Evolutionary conservation across 2,888 invertebrate species (phyloP), one percentile per base, ranked within the genome.

Genomic region (Andrena minutula): DNA sequence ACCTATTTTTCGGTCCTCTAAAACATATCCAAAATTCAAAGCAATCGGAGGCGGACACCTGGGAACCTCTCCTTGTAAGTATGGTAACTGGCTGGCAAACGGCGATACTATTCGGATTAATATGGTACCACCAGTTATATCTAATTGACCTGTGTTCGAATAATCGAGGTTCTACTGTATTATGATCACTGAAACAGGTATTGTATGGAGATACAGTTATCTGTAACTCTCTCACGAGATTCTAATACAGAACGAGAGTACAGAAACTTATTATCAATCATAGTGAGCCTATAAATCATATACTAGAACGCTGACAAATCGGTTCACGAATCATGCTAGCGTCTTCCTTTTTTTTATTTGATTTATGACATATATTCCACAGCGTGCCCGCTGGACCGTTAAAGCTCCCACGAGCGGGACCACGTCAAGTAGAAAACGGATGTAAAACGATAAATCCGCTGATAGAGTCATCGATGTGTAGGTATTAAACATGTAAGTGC

Each of bases 201-300:
- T 16, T 16, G 41, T 16, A 41, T 1, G 41, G 41, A 41, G 16
- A 41, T 41, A 16, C 41, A 41, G 41, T 16, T 41, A 41, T 41
- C 16, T 16, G 41, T 16, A 41, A 49, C 10, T n/a, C 26, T 28
- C 20, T 49, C 16, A 26, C 12, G 8, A 20, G 23, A 23, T 16
- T 35, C 6, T 47, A 20, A 76, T 47, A 49, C 7, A 26, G 35
- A 12, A 26, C n/a, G 63, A 4, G 47, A 64, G 28, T 49, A 7
- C 5, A 28, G 23, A 60, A 74, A 83, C 64, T 69, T 75, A 79
- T 53, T 83, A 61, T 32, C 30, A 61, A 51, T 65, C 56, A 20
- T 63, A 75, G 63, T 35, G 7, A 12, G 32, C 26, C 61, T 79
- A 47, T 66, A 66, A 80, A 83, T 76, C 58, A 35, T 58, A 75